Evolutionary conservation across 2,888 invertebrate genomes (phyloP), one percentile per base, ranked within the genome.

Genomic region (Thyatira batis): DNA sequence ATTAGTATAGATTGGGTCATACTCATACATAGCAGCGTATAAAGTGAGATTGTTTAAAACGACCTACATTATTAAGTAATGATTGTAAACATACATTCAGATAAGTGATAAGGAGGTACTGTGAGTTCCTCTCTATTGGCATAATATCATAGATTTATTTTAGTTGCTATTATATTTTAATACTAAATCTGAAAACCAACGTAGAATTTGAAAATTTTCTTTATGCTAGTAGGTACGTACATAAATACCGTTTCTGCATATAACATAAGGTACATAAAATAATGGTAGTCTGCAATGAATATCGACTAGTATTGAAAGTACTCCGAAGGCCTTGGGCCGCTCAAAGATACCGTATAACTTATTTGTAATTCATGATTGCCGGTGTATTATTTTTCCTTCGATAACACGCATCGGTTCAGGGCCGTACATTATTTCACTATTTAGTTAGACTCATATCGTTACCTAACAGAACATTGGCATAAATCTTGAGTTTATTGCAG

Each of bases 401-500:
- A 75, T 76, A 78, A 69, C 74, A 71, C 67, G 71, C 72, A 69
- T 65, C 51, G 59, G 76, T 76, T 76, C 79, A 78, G 65, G 76
- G 77, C 51, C 65, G 60, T 48, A 55, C 61, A 53, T 60, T 27
- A 33, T 44, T 50, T 54, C 50, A 43, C 45, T 55, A 50, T 44
- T 51, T 56, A 54, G 11, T 4, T 27, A 30, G n/a, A 8, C 27
- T 23, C 45, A 25, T 23, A 25, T 25, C 21, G 10, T 9, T 21
- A 25, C 45, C 45, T 45, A n/a, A 45, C 23, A 5, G 25, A 11
- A 25, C 8, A 46, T 13, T 23, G 9, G 25, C 46, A 39, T 39
- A 39, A 39, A 39, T 39, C 39, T n/a, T 17, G 8, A 39, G 17
- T 17, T 39, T 39, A 39, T 39, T 39, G 8, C n/a, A 39, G 39